A percentile compares a stretch with the other conserved stretches of the same genome.
Evolutionary conservation across 2,888 invertebrate species (phyloP).

Genomic region (Apotomis betuletana): DNA sequence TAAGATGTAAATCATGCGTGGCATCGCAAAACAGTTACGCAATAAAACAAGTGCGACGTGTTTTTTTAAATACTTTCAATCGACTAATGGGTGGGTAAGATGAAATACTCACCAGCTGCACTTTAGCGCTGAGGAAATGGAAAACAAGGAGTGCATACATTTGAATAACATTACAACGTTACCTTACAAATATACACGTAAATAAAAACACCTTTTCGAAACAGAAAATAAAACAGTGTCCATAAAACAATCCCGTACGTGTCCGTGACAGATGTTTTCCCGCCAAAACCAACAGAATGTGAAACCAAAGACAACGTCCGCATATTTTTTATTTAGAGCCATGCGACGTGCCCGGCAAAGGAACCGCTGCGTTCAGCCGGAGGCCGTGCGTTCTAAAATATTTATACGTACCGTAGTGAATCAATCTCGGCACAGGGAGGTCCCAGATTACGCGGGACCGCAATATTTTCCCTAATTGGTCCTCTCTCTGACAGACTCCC

Average conservation of each 20-base stretch:
- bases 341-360: slow-evolving; percentile 53
- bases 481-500: slow-evolving; percentile 50
- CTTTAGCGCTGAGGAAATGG: slow-evolving; percentile 1
- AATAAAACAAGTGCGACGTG: too few species aligned
- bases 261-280: slow-evolving; percentile 46
- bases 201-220: slow-evolving; percentile 23
- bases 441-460: slow-evolving; percentile 58
- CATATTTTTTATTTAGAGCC: slow-evolving; percentile 54
- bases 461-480: slow-evolving; percentile 64
- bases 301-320: slow-evolving; percentile 44
- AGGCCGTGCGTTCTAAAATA: slow-evolving; percentile 59
- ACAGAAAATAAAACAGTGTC: slow-evolving; percentile 37
- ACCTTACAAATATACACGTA: slow-evolving; percentile 4
- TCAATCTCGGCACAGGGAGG: slow-evolving; percentile 61
- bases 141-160: slow-evolving; percentile 22
- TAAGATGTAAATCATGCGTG: too few species aligned
- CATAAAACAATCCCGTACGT: slow-evolving; percentile 37
- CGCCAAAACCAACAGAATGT: slow-evolving; percentile 42
- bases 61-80: too few species aligned
- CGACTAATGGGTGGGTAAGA: neutral
- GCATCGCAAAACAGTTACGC: too few species aligned
- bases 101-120: slow-evolving; percentile 20
- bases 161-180: slow-evolving; percentile 20
- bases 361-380: slow-evolving; percentile 54
- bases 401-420: slow-evolving; percentile 65